Percentiles rank a stretch among this genome's conserved stretches.
phyloP scores from a whole-genome alignment of 2,113 vertebrate species.

The Megaptera novaeangliae region DNA sequence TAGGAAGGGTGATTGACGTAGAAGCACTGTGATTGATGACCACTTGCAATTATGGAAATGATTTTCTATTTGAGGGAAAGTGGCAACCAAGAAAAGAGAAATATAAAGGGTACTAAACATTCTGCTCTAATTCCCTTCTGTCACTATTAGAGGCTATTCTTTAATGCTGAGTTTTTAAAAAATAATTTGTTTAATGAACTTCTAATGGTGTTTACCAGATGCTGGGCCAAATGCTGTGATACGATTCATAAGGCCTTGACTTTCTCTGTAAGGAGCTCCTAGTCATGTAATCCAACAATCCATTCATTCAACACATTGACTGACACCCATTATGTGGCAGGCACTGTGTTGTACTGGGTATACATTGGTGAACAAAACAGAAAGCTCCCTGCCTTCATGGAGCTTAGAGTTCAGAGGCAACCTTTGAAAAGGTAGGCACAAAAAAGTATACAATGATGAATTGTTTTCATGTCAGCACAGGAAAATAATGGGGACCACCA shows the following conservation, averaged over 20 bases:
- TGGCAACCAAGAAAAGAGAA: not conserved
- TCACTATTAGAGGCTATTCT: not conserved
- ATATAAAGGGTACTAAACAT: not conserved
- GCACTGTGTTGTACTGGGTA: not conserved
- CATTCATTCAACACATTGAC: not conserved
- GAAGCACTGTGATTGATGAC: not conserved
- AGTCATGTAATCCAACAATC: not conserved
- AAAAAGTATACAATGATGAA: not conserved
- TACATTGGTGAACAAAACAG: not conserved
- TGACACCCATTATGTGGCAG: no score
- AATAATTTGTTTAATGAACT: not conserved
- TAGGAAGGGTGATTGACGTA: not conserved
- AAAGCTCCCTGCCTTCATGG: not conserved
- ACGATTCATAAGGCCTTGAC: not conserved
- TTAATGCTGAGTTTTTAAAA: not conserved
- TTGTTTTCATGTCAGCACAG: not conserved
- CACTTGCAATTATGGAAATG: not conserved
- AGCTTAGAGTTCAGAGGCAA: not conserved
- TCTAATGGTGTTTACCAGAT: not conserved
- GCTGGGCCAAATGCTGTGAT: not conserved
- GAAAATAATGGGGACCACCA: not conserved
- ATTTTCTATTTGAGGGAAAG: slow-evolving; percentile 15
- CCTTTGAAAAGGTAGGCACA: not conserved
- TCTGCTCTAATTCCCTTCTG: not conserved
- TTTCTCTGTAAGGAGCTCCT: not conserved